A percentile compares a stretch with the other conserved stretches of the same genome.
phyloP scores from a whole-genome alignment of 2,113 vertebrate genomes.

The Scartelaos histophorus region DNA sequence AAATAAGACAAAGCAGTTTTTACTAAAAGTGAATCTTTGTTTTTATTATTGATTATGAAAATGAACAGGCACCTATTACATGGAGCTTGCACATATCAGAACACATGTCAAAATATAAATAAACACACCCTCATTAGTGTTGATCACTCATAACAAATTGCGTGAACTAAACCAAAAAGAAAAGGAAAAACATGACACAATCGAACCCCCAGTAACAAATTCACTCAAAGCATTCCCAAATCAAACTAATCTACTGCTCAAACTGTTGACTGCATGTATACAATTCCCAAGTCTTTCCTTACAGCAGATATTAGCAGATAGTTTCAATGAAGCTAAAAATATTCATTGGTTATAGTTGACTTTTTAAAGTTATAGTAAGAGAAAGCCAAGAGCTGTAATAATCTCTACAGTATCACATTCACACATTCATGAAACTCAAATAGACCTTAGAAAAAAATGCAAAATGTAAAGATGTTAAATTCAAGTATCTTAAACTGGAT shows the following conservation, averaged over 20 bases:
- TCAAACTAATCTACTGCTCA: constrained; percentile 41
- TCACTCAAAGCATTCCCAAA: constrained; percentile 31
- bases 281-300: constrained; percentile 30
- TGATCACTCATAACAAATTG: constrained; percentile 70
- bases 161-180: constrained; percentile 60
- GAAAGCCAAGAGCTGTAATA: constrained; percentile 60
- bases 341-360: constrained; percentile 51
- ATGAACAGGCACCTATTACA: constrained; percentile 81
- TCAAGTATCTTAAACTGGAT: constrained; percentile 75
- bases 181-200: constrained; percentile 27
- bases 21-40: constrained; percentile 73
- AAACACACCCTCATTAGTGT: constrained; percentile 69
- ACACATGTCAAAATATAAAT: constrained; percentile 72
- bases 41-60: constrained; percentile 80
- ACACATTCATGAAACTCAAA: constrained; percentile 55
- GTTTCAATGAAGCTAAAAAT: constrained; percentile 36
- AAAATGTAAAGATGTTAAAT: constrained; percentile 64
- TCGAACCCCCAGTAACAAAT: constrained; percentile 45
- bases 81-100: constrained; percentile 78
- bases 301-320: constrained; percentile 32
- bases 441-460: constrained; percentile 40
- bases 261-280: constrained; percentile 48
- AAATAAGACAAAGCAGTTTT: constrained; percentile 17
- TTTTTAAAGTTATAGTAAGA: background rate
- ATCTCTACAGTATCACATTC: constrained; percentile 68